These are phyloP conservation scores for Oreocharis arfaki DNA, from an alignment of 2,113 vertebrate genomes.

Conservation along the genomic window DNA sequence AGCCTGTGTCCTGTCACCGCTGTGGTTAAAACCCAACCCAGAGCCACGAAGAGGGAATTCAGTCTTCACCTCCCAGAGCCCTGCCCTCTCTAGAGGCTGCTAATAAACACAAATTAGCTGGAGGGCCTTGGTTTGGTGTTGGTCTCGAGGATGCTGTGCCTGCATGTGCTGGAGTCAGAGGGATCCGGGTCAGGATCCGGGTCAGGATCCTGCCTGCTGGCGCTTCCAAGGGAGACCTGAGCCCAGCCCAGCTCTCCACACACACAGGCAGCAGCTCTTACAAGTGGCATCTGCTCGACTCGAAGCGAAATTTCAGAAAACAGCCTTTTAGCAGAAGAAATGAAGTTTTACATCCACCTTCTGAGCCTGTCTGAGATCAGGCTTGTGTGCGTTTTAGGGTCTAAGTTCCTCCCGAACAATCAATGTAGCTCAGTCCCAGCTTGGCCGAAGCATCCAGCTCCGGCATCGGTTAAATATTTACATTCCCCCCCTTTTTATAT, in stretches of 20 bases:
- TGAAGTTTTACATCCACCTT: background rate
- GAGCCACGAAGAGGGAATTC: background rate
- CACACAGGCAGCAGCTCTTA: rapidly evolving
- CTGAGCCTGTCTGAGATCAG: background rate
- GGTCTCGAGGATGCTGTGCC: background rate
- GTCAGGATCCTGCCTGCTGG: background rate
- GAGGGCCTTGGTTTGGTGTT: background rate
- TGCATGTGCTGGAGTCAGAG: rapidly evolving
- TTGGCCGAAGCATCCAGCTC: conserved; percentile 55
- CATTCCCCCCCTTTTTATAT: conserved; percentile 66
- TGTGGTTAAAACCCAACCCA: background rate
- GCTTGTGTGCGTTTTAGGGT: background rate
- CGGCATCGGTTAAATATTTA: conserved; percentile 73
- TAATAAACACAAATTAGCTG: background rate
- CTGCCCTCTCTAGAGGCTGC: background rate
- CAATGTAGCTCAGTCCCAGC: conserved; percentile 49
- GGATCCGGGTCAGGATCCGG: background rate
- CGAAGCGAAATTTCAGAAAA: background rate
- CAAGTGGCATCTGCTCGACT: background rate
- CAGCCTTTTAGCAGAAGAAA: conserved; percentile 7
- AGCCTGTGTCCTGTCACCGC: rapidly evolving
- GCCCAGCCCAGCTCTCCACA: background rate
- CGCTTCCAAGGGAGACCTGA: background rate
- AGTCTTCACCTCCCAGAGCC: background rate
- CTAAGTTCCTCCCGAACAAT: conserved; percentile 40